phyloP scores from a whole-genome alignment of 2,797 vertebrate species.

The Semotilus atromaculatus region DNA sequence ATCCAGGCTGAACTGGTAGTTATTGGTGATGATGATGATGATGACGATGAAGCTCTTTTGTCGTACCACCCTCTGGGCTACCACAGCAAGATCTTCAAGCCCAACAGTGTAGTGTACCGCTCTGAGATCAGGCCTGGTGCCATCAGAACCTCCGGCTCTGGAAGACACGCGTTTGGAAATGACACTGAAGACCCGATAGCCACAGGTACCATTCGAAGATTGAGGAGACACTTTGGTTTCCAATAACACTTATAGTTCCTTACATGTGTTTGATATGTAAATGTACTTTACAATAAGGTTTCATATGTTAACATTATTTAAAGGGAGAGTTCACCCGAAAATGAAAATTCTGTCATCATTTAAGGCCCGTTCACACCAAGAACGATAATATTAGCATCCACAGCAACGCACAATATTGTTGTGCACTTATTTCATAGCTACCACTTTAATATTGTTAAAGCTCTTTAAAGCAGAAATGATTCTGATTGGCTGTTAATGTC shows the following conservation, averaged over 20 bases:
- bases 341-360: background rate
- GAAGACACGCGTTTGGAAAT: slow-evolving; percentile 65
- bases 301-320: background rate
- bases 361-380: background rate
- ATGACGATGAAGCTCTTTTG: slow-evolving; percentile 65
- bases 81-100: slow-evolving; percentile 83
- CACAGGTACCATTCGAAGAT: slow-evolving; percentile 77
- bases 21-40: slow-evolving; percentile 78
- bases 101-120: slow-evolving; percentile 76
- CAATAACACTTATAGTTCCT: slow-evolving; percentile 37
- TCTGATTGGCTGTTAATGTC: background rate
- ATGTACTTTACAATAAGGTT: slow-evolving; percentile 3
- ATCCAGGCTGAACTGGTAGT: slow-evolving; percentile 90
- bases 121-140: slow-evolving; percentile 65
- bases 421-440: background rate
- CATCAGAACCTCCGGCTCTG: slow-evolving; percentile 59
- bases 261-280: no score
- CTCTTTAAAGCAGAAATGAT: background rate
- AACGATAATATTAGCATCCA: background rate
- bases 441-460: background rate
- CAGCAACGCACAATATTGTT: background rate
- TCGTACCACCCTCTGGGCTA: slow-evolving; percentile 84
- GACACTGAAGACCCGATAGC: slow-evolving; percentile 74
- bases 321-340: background rate
- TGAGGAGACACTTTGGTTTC: slow-evolving; percentile 71